Percentiles rank a stretch among this genome's conserved stretches.
These are phyloP conservation scores for Harpegnathos saltator DNA, from an alignment of 1,140 invertebrate genomes.

Conservation along the genomic window DNA sequence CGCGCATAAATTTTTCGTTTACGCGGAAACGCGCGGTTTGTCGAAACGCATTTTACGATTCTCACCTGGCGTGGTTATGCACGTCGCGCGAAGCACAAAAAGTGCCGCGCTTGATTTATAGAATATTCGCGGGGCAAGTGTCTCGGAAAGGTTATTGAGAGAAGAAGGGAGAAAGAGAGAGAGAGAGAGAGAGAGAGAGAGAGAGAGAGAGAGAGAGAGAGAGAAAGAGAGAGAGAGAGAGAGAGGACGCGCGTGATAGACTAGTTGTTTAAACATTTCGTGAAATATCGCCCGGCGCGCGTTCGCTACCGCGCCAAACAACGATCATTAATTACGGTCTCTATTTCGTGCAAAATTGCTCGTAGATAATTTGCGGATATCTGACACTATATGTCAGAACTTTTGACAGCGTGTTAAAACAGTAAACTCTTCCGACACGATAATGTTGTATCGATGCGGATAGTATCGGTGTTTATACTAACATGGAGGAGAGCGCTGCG, in stretches of 20 bases:
- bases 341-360: slow-evolving; percentile 47
- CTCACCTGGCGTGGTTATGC: neutral
- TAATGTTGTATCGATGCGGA: slow-evolving; percentile 31
- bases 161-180: too few species aligned
- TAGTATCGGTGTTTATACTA: slow-evolving; percentile 1
- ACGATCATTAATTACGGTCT: slow-evolving; percentile 53
- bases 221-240: too few species aligned
- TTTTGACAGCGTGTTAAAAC: slow-evolving; percentile 35
- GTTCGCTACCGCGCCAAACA: neutral
- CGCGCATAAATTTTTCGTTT: slow-evolving; percentile 51
- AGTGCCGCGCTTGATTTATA: slow-evolving; percentile 42
- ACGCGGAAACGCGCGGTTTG: slow-evolving; percentile 34
- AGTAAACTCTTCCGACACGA: slow-evolving; percentile 38
- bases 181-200: too few species aligned
- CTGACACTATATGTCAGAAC: slow-evolving; percentile 49
- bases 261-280: slow-evolving; percentile 48
- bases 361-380: slow-evolving; percentile 52
- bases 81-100: slow-evolving; percentile 12
- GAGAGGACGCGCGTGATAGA: neutral
- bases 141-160: slow-evolving; percentile 12
- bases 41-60: slow-evolving; percentile 40
- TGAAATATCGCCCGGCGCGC: slow-evolving; percentile 17
- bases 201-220: too few species aligned
- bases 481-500: neutral
- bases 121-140: slow-evolving; percentile 29